These are phyloP conservation scores for Siniperca obscura DNA, from an alignment of 2,797 vertebrate genomes.

Conservation along the genomic window DNA sequence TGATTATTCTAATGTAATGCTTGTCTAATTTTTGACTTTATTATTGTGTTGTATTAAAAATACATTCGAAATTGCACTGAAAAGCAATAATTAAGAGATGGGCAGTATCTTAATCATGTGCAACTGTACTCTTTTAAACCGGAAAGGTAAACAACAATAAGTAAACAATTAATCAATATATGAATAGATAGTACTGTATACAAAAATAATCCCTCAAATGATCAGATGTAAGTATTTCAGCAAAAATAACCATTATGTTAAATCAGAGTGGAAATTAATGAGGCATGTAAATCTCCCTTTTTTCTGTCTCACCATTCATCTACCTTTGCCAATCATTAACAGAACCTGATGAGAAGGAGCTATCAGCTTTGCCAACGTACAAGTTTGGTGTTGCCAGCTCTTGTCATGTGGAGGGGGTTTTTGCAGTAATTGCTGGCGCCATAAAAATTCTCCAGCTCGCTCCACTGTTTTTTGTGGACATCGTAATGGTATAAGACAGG, in stretches of 20 bases:
- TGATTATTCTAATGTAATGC: constrained; percentile 4
- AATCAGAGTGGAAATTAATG: constrained; percentile 52
- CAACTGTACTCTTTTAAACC: constrained; percentile 8
- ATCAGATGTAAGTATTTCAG: constrained; percentile 31
- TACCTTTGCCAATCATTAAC: constrained; percentile 60
- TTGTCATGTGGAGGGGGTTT: constrained; percentile 45
- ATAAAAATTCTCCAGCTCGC: constrained; percentile 41
- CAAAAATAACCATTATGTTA: constrained; percentile 36
- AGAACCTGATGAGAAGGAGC: constrained; percentile 56
- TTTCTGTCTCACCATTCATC: constrained; percentile 42
- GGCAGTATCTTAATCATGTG: constrained; percentile 16
- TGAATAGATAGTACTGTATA: constrained; percentile 4
- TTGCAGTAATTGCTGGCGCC: constrained; percentile 39
- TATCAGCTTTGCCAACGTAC: constrained; percentile 35
- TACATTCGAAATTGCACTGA: neutral
- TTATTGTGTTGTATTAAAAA: neutral
- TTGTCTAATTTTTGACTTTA: neutral
- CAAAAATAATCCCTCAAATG: constrained; percentile 3
- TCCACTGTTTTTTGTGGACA: constrained; percentile 26
- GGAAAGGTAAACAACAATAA: constrained; percentile 23
- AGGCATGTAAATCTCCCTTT: constrained; percentile 44
- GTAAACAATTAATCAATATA: neutral
- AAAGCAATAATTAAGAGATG: constrained; percentile 32
- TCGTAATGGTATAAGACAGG: constrained; percentile 36
- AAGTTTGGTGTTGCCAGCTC: constrained; percentile 53